Conservation (phyloP, 2,888 invertebrate genomes). For the Druceiella hillmani region DNA sequence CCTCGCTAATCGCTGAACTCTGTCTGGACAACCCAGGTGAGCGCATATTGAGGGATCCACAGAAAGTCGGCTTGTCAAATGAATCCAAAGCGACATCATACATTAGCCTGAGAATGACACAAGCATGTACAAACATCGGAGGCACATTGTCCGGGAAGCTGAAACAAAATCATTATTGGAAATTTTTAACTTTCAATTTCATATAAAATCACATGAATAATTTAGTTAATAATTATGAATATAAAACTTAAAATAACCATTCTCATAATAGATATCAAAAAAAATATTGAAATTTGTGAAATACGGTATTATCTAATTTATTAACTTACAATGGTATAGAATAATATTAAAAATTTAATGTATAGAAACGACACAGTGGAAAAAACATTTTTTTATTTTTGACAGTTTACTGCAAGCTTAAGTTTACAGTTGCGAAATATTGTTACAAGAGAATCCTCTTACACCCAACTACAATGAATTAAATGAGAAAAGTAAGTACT, state of each 20-base stretch:
- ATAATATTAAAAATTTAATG: too few species aligned
- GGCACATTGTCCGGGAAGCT: constrained; percentile 72
- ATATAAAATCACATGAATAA: too few species aligned
- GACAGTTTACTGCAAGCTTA: too few species aligned
- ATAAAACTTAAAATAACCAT: not conserved
- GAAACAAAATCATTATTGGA: constrained; percentile 21
- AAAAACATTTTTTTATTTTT: too few species aligned
- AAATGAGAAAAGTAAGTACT: too few species aligned
- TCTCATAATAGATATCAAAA: not conserved
- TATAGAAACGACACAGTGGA: too few species aligned
- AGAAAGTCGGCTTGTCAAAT: constrained; percentile 82
- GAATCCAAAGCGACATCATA: constrained; percentile 95
- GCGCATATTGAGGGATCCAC: constrained; percentile 59
- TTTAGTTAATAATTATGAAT: constrained; percentile 6
- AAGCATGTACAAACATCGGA: constrained; percentile 72
- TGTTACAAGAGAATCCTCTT: too few species aligned
- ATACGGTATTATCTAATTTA: not conserved
- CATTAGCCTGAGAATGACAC: constrained; percentile 78
- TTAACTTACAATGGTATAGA: too few species aligned
- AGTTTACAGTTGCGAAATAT: too few species aligned
- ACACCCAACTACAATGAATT: too few species aligned
- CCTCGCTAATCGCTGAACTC: constrained; percentile 56
- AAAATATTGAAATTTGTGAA: not conserved
- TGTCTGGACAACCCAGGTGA: constrained; percentile 60
- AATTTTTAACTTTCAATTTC: too few species aligned